Evolutionary conservation across 2,113 vertebrate species (phyloP).

Genomic region (Coptodon rendalli): DNA sequence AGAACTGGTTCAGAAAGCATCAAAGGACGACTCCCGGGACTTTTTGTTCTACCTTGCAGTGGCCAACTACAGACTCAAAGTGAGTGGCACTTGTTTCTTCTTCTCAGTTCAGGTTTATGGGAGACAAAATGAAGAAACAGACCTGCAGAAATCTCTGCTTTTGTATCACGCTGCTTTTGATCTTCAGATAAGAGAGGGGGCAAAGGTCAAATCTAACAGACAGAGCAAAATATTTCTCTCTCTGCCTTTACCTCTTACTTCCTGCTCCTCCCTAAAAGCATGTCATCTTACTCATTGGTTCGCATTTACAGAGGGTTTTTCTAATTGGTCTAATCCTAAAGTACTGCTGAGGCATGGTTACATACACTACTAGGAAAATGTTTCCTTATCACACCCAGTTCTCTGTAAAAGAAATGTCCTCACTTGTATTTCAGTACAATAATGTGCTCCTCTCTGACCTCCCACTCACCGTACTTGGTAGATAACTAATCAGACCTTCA

Average conservation of each 20-base stretch:
- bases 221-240: neutral
- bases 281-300: neutral
- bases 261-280: neutral
- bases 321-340: neutral
- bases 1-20: conserved; percentile 81
- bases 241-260: neutral
- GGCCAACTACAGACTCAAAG: conserved; percentile 88
- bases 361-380: neutral
- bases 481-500: neutral
- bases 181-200: neutral
- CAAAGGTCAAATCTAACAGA: neutral
- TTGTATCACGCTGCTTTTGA: neutral
- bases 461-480: neutral
- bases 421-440: neutral
- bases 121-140: neutral
- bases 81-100: conserved; percentile 28
- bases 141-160: neutral
- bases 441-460: neutral
- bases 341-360: neutral
- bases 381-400: neutral
- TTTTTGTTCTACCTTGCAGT: conserved; percentile 85
- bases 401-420: neutral
- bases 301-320: neutral
- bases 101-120: neutral
- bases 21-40: conserved; percentile 84